Evolutionary conservation across 1,140 invertebrate species (phyloP), one percentile per base, ranked within the genome.

Genomic region (Druon quercuslanigerum): DNA sequence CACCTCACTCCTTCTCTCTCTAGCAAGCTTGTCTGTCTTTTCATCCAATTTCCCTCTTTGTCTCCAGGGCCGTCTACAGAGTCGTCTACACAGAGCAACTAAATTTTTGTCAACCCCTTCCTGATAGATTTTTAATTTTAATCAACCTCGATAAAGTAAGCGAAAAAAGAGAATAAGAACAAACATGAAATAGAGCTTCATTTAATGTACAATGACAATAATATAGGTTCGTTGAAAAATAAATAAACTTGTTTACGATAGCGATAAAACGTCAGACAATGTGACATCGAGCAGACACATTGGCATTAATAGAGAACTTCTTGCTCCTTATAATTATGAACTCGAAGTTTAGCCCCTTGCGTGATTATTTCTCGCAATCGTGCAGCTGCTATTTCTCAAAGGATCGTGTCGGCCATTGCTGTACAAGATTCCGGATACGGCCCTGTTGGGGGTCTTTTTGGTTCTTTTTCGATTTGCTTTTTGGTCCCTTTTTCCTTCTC

Each of bases 1-100:
- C 72, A 56, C 60, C 75, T 74, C 75, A 75, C 78, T 85, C 80
- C 73, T 51, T 84, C 74, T 57, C 77, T 76, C 75, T 78, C 71
- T 50, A 77, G 11, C 72, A 51, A 17, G 74, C 78, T 81, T 74
- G 73, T 77, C 75, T 78, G 74, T 79, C 78, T 79, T 78, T 81
- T 78, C 79, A 74, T 79, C 78, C 71, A 76, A 76, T 74, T 79
- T 76, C 73, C 77, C 82, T 78, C 79, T 79, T 79, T 77, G 77
- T 78, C 50, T 51, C 50, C 66, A 66, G 60, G 60, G 60, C 60
- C 60, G 60, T 33, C 19, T 57, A 12, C 19, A 11, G 60, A 25
- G 60, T 25, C 60, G 60, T 33, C 19, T 57, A 12, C 19, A 11
- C 20, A 25, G 19, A 57, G 9, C 17, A 25, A 57, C 19, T 20